Evolutionary conservation across 1,140 invertebrate species (phyloP), one percentile per base, ranked within the genome.

Genomic region (Drosophila pectinifera): DNA sequence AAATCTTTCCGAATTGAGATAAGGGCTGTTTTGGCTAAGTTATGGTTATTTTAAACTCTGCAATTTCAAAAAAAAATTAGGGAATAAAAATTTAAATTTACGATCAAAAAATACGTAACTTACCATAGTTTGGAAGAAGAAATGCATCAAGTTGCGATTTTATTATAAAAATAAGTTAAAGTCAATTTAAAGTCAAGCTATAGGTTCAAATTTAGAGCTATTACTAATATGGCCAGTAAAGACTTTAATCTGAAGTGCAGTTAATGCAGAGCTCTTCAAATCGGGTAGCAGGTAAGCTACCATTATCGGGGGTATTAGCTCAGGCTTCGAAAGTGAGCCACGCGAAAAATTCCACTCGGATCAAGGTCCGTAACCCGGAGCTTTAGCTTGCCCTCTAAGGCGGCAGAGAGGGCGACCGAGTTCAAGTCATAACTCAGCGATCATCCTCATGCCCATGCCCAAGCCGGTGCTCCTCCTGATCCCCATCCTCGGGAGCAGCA

Each of bases 371-470:
- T 49, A 51, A 68, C 20, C 62, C 56, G 26, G 41, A 64, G 49
- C 49, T 53, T 13, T 3, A 36, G 54, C 2, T 41, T 54, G 59
- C 59, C 36, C 36, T 53, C 59, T 34, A 20, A 31, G 26, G 22
- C 31, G 42, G 64, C 83, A 69, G 55, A 46, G 78, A 53, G 49
- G 49, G 18, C 74, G 45, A 48, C 82, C 75, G 51, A 88, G 82
- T 88, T 86, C 82, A 86, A 88, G 79, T 69, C 82, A 86, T 86
- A 86, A 86, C 79, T 86, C 83, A 76, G 48, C 31, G 34, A 48
- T 49, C 58, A 73, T 48, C 59, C 61, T 41, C n/a, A 54, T n/a
- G 28, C 55, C 39, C 31, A 26, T 42, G 26, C 36, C 36, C 42
- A 20, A 54, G 20, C 39, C 57, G 48, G 58, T 61, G 31, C 42